phyloP scores from a whole-genome alignment of 1,140 invertebrate genomes.

The Ostrea denselamellosa region DNA sequence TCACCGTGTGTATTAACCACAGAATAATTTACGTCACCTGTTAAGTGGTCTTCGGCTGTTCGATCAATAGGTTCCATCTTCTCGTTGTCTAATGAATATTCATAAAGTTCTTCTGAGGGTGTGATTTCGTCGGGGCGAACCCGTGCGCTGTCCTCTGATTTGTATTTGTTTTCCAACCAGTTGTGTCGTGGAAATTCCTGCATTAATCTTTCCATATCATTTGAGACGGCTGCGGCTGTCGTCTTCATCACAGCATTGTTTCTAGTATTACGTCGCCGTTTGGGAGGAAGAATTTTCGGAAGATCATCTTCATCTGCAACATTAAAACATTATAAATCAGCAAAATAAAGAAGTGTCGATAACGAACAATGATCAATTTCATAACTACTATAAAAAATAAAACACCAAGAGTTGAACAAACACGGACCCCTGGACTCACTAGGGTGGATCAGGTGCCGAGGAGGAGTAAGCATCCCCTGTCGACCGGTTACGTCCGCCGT shows the following conservation, averaged over 20 bases:
- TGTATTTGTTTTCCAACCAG: conserved; percentile 52
- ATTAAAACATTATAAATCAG: not conserved
- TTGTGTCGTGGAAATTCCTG: conserved; percentile 51
- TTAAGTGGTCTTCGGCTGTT: not conserved
- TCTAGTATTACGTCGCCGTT: conserved; percentile 38
- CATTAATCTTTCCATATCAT: conserved; percentile 45
- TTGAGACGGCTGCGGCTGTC: not conserved
- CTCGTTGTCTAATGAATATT: conserved; percentile 24
- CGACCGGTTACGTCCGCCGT: too few relatives aligned
- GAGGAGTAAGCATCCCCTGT: too few relatives aligned
- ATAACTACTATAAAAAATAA: too few relatives aligned
- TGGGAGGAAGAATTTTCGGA: conserved; percentile 44
- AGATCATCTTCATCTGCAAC: conserved; percentile 47
- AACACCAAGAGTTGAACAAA: too few relatives aligned
- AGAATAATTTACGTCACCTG: not conserved
- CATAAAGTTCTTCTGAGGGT: not conserved
- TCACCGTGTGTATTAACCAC: not conserved
- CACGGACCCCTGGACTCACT: too few relatives aligned
- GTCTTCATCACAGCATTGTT: not conserved
- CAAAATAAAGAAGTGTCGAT: too few relatives aligned
- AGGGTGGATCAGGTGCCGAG: too few relatives aligned
- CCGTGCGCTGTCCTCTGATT: conserved; percentile 11
- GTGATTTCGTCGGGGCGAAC: not conserved
- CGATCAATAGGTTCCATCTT: not conserved
- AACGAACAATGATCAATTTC: too few relatives aligned